These are phyloP conservation scores for Brachymystax lenok DNA, from an alignment of 2,797 vertebrate species.

Conservation along the genomic window DNA sequence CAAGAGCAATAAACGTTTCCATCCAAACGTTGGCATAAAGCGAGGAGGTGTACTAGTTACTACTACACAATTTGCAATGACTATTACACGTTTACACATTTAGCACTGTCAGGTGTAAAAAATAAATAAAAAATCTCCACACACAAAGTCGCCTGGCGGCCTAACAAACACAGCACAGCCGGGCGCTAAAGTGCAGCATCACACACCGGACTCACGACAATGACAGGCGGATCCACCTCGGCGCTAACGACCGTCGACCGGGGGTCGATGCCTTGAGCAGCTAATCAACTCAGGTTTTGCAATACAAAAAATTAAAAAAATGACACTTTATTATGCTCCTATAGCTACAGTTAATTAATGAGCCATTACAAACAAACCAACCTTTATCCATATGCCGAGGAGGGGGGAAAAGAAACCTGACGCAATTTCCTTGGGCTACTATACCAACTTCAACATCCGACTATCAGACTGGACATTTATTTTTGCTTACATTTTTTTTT, in stretches of 20 bases:
- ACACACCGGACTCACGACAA: slow-evolving; percentile 20
- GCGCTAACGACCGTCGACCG: neutral
- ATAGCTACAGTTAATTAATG: neutral
- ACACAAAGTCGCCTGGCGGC: neutral
- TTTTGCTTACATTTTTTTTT: neutral
- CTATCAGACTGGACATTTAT: neutral
- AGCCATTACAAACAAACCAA: neutral
- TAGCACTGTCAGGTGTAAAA: neutral
- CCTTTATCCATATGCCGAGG: neutral
- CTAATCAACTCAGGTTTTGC: neutral
- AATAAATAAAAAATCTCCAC: too few relatives aligned
- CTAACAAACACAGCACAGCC: slow-evolving; percentile 2
- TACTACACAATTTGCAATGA: neutral
- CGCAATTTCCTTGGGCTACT: slow-evolving; percentile 1
- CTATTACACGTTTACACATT: neutral
- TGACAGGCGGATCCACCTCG: slow-evolving; percentile 2
- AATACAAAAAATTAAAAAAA: too few relatives aligned
- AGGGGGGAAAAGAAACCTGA: neutral
- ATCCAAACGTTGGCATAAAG: neutral
- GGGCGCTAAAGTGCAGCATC: neutral
- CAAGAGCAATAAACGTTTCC: neutral
- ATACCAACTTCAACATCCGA: slow-evolving; percentile 6
- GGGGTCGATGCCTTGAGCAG: neutral
- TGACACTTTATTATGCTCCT: neutral
- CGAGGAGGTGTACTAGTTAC: neutral